Percentiles rank a stretch among this genome's conserved stretches.
Conservation (phyloP, 2,113 vertebrate genomes). For the Phoenicopterus ruber region DNA sequence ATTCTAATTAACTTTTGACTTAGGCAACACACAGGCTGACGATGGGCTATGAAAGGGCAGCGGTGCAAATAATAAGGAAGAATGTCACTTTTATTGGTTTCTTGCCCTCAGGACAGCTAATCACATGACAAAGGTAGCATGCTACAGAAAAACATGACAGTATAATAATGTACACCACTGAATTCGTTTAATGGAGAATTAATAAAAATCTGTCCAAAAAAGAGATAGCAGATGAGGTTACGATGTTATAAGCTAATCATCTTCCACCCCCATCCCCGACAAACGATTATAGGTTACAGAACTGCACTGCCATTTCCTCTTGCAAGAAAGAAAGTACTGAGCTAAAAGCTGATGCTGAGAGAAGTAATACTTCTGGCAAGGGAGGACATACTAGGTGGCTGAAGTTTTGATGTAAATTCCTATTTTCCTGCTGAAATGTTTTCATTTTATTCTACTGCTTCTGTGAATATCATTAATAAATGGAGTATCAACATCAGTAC, state of each 20-base stretch:
- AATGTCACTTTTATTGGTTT: conserved; percentile 52
- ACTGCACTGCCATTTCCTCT: not conserved
- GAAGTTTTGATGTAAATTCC: not conserved
- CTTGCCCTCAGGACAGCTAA: conserved; percentile 56
- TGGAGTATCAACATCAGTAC: not conserved
- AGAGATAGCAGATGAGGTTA: not conserved
- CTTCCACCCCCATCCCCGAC: not conserved
- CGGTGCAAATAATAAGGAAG: conserved; percentile 47
- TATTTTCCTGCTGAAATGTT: not conserved
- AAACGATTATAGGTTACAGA: not conserved
- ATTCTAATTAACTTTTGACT: conserved; percentile 69
- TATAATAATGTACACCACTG: not conserved
- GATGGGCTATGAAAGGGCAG: conserved; percentile 22
- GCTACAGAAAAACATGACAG: not conserved
- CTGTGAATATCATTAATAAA: not conserved
- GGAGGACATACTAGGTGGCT: not conserved
- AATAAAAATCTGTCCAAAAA: conserved; percentile 52
- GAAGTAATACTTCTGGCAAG: not conserved
- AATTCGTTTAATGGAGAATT: conserved; percentile 49
- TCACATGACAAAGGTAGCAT: conserved; percentile 34
- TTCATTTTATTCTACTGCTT: not conserved
- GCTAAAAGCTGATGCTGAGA: not conserved
- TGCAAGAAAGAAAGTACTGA: not conserved
- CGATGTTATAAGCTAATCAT: not conserved
- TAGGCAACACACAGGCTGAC: not conserved